phyloP scores from a whole-genome alignment of 1,140 invertebrate species.

The Triops cancriformis region DNA sequence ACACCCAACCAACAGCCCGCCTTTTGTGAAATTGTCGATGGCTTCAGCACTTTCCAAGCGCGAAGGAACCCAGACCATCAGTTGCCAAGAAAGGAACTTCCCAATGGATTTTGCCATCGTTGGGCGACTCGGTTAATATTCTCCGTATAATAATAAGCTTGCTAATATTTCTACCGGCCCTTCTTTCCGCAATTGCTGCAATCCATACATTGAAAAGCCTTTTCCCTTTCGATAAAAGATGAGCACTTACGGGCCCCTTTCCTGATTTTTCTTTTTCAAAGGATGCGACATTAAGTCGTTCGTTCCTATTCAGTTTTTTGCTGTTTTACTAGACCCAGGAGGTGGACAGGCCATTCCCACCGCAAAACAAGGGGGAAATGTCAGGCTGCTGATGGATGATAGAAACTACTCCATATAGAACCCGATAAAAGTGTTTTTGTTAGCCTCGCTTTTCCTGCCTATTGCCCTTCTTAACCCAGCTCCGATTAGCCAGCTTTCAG shows the following conservation, averaged over 20 bases:
- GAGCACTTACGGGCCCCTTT: no score
- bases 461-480: background rate
- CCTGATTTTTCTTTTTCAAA: no score
- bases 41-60: background rate
- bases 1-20: constrained; percentile 3
- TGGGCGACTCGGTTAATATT: background rate
- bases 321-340: background rate
- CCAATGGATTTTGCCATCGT: background rate
- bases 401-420: background rate
- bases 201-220: background rate
- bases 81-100: background rate
- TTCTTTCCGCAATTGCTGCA: background rate
- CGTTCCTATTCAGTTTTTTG: background rate
- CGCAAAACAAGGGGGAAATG: background rate
- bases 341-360: background rate
- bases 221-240: no score
- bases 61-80: background rate
- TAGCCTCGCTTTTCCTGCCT: background rate
- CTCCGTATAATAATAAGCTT: background rate
- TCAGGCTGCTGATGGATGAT: background rate
- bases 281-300: background rate
- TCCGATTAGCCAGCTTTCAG: background rate
- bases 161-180: background rate
- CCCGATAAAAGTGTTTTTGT: background rate
- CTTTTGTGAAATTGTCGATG: background rate